These are phyloP conservation scores for Calephelis virginiensis DNA, from an alignment of 1,140 invertebrate genomes.

Conservation along the genomic window DNA sequence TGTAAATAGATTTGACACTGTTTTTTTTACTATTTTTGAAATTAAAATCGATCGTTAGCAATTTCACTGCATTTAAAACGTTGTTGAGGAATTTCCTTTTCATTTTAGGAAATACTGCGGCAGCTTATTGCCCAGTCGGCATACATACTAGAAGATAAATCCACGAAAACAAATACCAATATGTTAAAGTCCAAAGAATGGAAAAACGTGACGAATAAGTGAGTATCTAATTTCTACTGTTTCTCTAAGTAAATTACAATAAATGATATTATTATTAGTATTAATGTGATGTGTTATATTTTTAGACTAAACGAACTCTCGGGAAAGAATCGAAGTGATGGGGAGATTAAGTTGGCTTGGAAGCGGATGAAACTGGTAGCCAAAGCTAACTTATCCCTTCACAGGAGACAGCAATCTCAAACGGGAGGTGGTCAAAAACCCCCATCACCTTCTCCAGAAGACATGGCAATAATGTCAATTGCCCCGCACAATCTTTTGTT, in stretches of 20 bases:
- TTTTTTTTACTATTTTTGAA: no score
- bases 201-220: conserved; percentile 4
- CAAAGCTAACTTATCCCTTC: background rate
- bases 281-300: background rate
- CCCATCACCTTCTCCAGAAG: conserved; percentile 23
- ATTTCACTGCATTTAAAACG: no score
- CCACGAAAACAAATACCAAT: background rate
- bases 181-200: conserved; percentile 4
- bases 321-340: background rate
- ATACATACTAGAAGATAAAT: conserved; percentile 4
- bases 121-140: conserved; percentile 6
- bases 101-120: conserved; percentile 12
- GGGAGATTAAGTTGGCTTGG: conserved; percentile 14
- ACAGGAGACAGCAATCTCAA: background rate
- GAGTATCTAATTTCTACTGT: background rate
- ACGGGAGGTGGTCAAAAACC: conserved; percentile 26
- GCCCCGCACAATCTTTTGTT: conserved; percentile 20
- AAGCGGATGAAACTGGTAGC: conserved; percentile 2
- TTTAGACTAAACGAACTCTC: conserved; percentile 2
- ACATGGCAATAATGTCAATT: conserved; percentile 19
- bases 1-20: no score
- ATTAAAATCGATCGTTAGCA: no score
- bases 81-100: background rate
- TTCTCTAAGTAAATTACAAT: background rate
- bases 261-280: background rate